These are phyloP conservation scores for Meloe dianella DNA, from an alignment of 2,888 invertebrate genomes.

Conservation along the genomic window DNA sequence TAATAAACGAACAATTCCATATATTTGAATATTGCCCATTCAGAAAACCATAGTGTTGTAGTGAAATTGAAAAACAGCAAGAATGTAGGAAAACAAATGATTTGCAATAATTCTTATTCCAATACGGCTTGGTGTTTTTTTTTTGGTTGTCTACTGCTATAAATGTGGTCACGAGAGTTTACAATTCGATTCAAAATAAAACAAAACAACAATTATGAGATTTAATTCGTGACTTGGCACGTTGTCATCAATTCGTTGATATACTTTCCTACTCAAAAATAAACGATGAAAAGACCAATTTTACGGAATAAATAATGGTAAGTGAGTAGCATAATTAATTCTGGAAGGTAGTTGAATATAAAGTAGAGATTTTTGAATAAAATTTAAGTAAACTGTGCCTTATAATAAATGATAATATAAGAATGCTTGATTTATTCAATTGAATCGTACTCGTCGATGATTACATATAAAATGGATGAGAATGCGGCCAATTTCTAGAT, in stretches of 20 bases:
- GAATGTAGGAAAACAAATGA: not conserved
- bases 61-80: constrained; percentile 3
- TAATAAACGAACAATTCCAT: not conserved
- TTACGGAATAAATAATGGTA: not conserved
- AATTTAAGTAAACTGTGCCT: not conserved
- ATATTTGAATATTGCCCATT: not conserved
- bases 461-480: not conserved
- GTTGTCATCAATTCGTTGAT: not conserved
- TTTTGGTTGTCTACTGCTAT: not conserved
- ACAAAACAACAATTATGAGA: no score
- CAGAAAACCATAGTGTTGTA: not conserved
- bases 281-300: not conserved
- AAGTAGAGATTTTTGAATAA: not conserved
- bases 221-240: not conserved
- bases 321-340: not conserved
- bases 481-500: not conserved
- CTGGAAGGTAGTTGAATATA: constrained; percentile 1
- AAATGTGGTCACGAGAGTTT: not conserved
- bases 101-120: not conserved
- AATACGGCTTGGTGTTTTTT: not conserved
- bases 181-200: not conserved
- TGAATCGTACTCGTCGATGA: not conserved
- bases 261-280: not conserved
- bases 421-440: not conserved
- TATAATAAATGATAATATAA: not conserved